Conservation (phyloP, 2,888 invertebrate genomes). For the Agapostemon virescens region DNA sequence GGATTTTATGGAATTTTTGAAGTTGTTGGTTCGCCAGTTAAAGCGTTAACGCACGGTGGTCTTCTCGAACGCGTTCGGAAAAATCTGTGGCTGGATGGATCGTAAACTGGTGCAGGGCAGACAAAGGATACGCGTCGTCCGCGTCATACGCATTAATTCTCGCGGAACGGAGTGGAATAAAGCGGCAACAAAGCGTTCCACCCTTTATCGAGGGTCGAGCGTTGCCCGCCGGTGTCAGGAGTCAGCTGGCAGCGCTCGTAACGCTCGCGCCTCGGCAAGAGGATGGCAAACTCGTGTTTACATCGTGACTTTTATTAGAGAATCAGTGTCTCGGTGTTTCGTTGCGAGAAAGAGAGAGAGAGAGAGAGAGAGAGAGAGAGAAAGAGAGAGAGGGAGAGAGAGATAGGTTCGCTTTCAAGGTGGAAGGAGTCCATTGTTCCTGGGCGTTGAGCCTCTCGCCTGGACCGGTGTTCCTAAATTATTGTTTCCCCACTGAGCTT, state of each 20-base stretch:
- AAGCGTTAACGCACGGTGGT: too few species aligned
- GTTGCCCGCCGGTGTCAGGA: constrained; percentile 18
- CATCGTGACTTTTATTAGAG: constrained; percentile 68
- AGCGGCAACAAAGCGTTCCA: constrained; percentile 33
- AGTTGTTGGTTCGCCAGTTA: too few species aligned
- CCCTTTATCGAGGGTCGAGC: constrained; percentile 20
- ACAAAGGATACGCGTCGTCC: constrained; percentile 21
- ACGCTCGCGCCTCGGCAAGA: constrained; percentile 20
- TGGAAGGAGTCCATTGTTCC: constrained; percentile 55
- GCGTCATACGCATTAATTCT: constrained; percentile 39
- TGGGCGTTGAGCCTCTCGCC: constrained; percentile 44
- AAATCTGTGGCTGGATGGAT: not conserved
- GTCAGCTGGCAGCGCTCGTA: constrained; percentile 31
- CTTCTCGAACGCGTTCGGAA: not conserved
- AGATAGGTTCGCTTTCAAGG: constrained; percentile 33
- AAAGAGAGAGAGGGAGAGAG: constrained; percentile 7
- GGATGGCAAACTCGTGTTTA: constrained; percentile 50
- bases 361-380: constrained; percentile 21
- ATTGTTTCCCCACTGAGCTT: constrained; percentile 62
- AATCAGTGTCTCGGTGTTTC: constrained; percentile 66
- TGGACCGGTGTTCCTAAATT: constrained; percentile 65
- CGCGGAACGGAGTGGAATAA: constrained; percentile 18
- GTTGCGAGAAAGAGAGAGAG: constrained; percentile 32
- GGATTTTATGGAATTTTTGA: too few species aligned
- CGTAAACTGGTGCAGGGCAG: not conserved